Evolutionary conservation across 2,797 vertebrate species (phyloP).

Genomic region (Uromys caudimaculatus): DNA sequence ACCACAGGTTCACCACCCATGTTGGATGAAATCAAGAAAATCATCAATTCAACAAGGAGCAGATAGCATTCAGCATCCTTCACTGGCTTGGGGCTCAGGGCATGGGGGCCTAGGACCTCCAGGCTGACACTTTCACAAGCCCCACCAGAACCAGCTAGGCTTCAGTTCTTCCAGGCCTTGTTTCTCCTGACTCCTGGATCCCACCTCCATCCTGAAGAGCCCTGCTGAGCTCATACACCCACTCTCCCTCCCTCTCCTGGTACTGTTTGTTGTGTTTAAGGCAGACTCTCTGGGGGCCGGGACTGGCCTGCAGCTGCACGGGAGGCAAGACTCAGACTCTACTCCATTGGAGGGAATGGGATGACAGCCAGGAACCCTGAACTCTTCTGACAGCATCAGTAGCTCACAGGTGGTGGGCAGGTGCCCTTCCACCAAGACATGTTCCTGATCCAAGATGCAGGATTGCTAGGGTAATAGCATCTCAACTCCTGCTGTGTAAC

Average conservation of each 20-base stretch:
- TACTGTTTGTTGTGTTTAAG: not conserved
- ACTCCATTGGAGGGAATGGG: not conserved
- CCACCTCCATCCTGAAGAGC: not conserved
- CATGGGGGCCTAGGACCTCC: not conserved
- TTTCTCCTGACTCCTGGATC: not conserved
- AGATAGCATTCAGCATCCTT: not conserved
- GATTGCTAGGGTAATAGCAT: not conserved
- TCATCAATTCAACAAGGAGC: not conserved
- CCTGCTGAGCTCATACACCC: too few relatives aligned
- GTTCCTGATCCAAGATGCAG: not conserved
- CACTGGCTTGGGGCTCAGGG: not conserved
- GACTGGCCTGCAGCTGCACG: not conserved
- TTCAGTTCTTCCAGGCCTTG: not conserved
- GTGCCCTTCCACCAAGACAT: rapidly evolving
- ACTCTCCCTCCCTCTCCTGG: not conserved
- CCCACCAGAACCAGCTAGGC: not conserved
- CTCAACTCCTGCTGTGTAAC: not conserved
- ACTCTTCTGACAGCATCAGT: not conserved
- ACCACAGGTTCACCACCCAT: not conserved
- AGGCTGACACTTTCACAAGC: not conserved
- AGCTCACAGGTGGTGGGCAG: not conserved
- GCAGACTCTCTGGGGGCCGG: not conserved
- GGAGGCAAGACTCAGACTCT: not conserved
- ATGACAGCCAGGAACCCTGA: too few relatives aligned
- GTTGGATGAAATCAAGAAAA: not conserved